Base-by-base conservation (phyloP, 2,113 vertebrate genomes). In the Eulemur macaco region DNA sequence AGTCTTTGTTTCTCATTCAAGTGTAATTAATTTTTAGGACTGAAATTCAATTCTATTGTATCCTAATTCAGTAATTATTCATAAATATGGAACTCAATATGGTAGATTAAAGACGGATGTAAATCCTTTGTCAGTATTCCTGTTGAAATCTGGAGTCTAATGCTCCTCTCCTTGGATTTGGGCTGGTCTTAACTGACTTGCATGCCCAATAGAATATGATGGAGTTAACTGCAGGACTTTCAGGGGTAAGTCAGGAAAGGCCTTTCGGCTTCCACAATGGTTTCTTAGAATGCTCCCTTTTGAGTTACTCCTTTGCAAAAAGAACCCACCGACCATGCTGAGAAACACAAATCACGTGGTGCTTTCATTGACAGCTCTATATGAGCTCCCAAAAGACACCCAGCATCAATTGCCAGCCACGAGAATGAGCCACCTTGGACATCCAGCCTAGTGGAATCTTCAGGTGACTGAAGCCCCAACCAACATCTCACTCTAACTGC, bases 11-110 rank as follows among this genome's bases (percentile, higher is more conserved):
- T 94, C 66, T 90, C 34, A 74, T 66, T 84, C 63, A 81, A 92
- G 18, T 31, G 76, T 64, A 82, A 96, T 88, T 77, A 76, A 69
- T 86, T 94, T 88, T 84, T 56, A 64, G 14, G 42, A 81, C 37
- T 76, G 52, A 80, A 96, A 76, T 64, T 82, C 12, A 42, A 85
- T 89, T 86, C 0, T 60, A 45, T 93, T 69, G 56, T 76, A 76
- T 92, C 21, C 66, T 69, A 37, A 90, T 58, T 47, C 23, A 83
- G 14, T 68, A 82, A 50, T 71, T 95, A 84, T 74, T 86, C 52
- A 95, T 47, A 68, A 68, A 76, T 60, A 39, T 39, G 29, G 34
- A 92, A 68, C 8, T 71, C 4, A 21, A 68, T 39, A 12, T 45
- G 23, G 8, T 25, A 71, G 37, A 78, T 45, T 86, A 78, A 83